These are phyloP conservation scores for Pygocentrus nattereri DNA, from an alignment of 2,797 vertebrate species.

Conservation along the genomic window DNA sequence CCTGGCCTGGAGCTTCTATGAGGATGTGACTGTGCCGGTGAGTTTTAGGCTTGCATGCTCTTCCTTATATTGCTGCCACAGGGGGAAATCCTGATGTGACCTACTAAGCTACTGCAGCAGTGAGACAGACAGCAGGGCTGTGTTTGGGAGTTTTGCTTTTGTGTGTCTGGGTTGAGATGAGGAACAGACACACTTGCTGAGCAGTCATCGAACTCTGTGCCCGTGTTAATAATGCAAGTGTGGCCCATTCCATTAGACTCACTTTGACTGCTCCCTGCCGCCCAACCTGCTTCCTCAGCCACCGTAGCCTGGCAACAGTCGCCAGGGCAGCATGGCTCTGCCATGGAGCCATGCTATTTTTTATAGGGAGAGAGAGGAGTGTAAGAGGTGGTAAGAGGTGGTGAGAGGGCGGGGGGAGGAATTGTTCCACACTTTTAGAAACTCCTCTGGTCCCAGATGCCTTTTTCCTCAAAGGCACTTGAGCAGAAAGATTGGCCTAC, in stretches of 20 bases:
- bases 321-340: slow-evolving; percentile 61
- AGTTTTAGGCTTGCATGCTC: slow-evolving; percentile 65
- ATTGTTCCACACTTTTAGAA: slow-evolving; percentile 47
- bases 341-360: slow-evolving; percentile 47
- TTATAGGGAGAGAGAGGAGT: background rate
- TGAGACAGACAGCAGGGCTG: background rate
- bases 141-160: slow-evolving; percentile 3
- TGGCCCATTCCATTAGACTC: slow-evolving; percentile 73
- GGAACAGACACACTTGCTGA: slow-evolving; percentile 47
- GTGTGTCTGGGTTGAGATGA: slow-evolving; percentile 20
- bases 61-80: background rate
- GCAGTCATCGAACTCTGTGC: slow-evolving; percentile 50
- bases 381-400: slow-evolving; percentile 7
- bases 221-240: slow-evolving; percentile 69
- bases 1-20: slow-evolving; percentile 97
- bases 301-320: slow-evolving; percentile 80
- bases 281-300: slow-evolving; percentile 67
- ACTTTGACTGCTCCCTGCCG: slow-evolving; percentile 71
- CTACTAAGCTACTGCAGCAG: slow-evolving; percentile 24
- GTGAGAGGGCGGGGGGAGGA: background rate
- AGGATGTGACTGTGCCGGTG: slow-evolving; percentile 94
- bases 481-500: slow-evolving; percentile 93
- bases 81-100: slow-evolving; percentile 35
- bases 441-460: slow-evolving; percentile 55
- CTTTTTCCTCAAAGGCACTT: slow-evolving; percentile 78